Conservation (phyloP, 2,888 invertebrate species). For the Platycheirus albimanus region DNA sequence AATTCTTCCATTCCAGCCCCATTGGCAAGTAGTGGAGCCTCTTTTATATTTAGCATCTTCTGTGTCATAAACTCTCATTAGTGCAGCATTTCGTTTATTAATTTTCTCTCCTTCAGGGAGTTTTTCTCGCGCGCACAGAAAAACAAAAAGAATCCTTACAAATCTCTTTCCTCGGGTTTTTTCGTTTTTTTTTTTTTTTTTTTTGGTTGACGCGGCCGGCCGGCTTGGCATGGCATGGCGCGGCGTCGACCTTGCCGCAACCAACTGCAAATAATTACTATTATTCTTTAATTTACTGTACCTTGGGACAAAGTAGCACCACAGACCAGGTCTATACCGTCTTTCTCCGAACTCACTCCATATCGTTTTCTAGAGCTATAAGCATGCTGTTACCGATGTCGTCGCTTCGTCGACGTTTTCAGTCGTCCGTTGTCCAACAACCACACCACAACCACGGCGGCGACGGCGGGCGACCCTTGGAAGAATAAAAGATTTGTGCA, state of each 20-base stretch:
- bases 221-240: conserved; percentile 23
- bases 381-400: background rate
- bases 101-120: conserved; percentile 63
- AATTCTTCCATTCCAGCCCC: conserved; percentile 27
- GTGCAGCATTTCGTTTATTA: conserved; percentile 74
- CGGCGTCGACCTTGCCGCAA: conserved; percentile 71
- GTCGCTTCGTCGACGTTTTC: background rate
- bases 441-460: conserved; percentile 11
- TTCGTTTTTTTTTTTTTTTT: conserved; percentile 23
- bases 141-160: conserved; percentile 56
- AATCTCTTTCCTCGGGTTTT: conserved; percentile 42
- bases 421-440: conserved; percentile 12
- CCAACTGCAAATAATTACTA: conserved; percentile 74
- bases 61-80: conserved; percentile 74
- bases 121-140: conserved; percentile 33
- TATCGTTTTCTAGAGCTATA: background rate
- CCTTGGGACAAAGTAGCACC: conserved; percentile 72
- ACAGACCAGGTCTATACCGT: conserved; percentile 45
- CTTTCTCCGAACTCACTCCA: conserved; percentile 14
- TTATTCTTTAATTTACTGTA: conserved; percentile 73
- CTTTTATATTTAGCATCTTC: conserved; percentile 49
- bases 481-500: conserved; percentile 36
- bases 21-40: conserved; percentile 11
- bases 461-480: conserved; percentile 32
- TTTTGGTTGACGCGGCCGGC: conserved; percentile 52